Conservation (phyloP, 2,113 vertebrate genomes). For the Cyphomyrus discorhynchus region DNA sequence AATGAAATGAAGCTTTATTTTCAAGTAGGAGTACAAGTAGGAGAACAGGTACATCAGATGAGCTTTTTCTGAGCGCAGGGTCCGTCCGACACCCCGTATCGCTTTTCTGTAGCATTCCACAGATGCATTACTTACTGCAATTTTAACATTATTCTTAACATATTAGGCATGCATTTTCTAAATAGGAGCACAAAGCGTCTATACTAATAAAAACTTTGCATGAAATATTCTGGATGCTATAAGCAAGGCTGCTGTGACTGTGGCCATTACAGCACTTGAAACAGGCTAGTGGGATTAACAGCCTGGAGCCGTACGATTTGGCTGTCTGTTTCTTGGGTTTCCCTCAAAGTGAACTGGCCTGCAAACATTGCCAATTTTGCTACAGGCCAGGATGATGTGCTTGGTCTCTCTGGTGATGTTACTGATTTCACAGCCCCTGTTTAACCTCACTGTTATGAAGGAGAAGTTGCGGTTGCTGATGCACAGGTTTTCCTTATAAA, state of each 20-base stretch:
- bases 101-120: not conserved
- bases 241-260: not conserved
- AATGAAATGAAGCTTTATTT: too few species aligned
- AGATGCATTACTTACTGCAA: too few species aligned
- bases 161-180: not conserved
- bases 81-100: not conserved
- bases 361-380: not conserved
- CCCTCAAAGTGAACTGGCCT: not conserved
- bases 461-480: too few species aligned
- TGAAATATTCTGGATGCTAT: not conserved
- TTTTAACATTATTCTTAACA: too few species aligned
- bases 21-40: too few species aligned
- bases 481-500: too few species aligned
- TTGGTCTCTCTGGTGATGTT: not conserved
- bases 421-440: too few species aligned
- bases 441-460: not conserved
- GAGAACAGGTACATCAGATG: too few species aligned
- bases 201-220: not conserved
- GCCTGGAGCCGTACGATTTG: accelerated
- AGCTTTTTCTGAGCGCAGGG: not conserved
- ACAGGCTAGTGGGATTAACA: not conserved
- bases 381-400: not conserved
- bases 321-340: too few species aligned
- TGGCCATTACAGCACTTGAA: not conserved
- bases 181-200: not conserved